Evolutionary conservation across 2,888 invertebrate species (phyloP).

Genomic region (Noctua janthina): DNA sequence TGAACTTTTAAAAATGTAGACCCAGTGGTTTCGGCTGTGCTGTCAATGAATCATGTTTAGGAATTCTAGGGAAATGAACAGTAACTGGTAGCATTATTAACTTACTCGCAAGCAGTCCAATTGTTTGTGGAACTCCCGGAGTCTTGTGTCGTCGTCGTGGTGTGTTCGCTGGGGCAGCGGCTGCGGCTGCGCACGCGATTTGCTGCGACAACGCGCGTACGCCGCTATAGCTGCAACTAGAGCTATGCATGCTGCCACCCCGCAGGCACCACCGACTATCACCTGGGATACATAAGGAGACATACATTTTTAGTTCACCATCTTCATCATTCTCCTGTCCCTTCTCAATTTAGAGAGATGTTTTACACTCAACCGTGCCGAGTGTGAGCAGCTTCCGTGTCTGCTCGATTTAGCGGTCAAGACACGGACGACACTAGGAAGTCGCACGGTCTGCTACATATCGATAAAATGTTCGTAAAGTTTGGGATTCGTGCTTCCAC

Average conservation of each 20-base stretch:
- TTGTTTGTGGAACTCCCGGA: slow-evolving; percentile 88
- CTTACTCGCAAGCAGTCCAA: slow-evolving; percentile 87
- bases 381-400: no score
- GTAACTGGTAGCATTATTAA: slow-evolving; percentile 21
- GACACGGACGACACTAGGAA: no score
- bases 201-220: slow-evolving; percentile 81
- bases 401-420: no score
- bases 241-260: slow-evolving; percentile 82
- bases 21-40: not conserved
- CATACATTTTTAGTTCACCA: not conserved
- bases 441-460: no score
- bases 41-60: not conserved
- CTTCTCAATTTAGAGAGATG: not conserved
- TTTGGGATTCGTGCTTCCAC: no score
- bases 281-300: slow-evolving; percentile 70
- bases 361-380: not conserved
- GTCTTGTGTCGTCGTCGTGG: slow-evolving; percentile 85
- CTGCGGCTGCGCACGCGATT: slow-evolving; percentile 81
- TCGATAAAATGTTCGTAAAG: no score
- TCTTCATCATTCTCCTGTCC: no score
- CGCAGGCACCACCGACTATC: slow-evolving; percentile 85
- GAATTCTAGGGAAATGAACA: not conserved
- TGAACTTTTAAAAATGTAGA: not conserved
- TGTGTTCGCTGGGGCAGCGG: slow-evolving; percentile 84
- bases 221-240: slow-evolving; percentile 82